These are phyloP conservation scores for Bubalus kerabau DNA, from an alignment of 2,113 vertebrate genomes.

Conservation along the genomic window DNA sequence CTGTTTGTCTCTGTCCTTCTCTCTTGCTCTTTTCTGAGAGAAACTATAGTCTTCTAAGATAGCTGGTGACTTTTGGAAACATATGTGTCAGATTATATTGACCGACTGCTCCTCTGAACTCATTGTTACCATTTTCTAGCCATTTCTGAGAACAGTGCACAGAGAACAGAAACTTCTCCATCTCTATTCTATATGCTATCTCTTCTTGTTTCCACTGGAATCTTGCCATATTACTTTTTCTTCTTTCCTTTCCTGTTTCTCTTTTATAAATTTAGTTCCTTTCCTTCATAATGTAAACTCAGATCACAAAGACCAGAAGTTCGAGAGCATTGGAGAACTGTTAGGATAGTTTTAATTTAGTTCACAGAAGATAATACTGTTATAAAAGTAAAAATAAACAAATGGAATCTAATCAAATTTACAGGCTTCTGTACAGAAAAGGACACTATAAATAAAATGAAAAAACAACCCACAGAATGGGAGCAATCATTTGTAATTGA, in stretches of 20 bases:
- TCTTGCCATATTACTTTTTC: neutral
- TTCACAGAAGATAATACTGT: neutral
- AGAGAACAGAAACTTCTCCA: neutral
- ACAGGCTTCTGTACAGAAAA: neutral
- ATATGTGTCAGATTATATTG: neutral
- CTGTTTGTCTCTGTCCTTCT: too few species aligned
- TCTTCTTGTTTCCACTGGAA: neutral
- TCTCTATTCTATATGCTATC: neutral
- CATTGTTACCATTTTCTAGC: neutral
- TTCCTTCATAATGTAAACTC: neutral
- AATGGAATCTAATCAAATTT: neutral
- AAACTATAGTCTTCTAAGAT: neutral
- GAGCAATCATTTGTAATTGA: neutral
- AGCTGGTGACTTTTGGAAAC: neutral
- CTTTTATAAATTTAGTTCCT: neutral
- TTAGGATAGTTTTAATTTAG: neutral
- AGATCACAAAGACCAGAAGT: neutral
- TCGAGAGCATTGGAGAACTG: neutral
- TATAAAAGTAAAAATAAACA: neutral
- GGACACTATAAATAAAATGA: neutral
- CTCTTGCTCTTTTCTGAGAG: neutral
- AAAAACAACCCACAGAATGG: neutral
- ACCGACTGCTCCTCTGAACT: neutral
- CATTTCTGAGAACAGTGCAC: neutral
- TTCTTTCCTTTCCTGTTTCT: neutral